Base-by-base conservation (phyloP, 2,888 invertebrate genomes). In the Heliothis peltigera region DNA sequence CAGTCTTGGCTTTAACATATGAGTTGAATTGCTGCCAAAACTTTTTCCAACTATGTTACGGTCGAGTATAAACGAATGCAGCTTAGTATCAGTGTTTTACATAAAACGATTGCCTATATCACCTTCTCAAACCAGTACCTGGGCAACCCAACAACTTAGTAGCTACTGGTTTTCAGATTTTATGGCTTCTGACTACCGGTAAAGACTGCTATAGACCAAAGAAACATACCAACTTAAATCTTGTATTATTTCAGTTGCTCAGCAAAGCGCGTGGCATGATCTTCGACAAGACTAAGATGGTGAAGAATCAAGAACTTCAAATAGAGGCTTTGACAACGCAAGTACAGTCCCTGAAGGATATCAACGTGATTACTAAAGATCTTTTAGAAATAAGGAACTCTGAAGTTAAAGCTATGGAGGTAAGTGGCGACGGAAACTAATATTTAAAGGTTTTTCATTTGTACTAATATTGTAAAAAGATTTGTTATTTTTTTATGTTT, bases 351-450 rank as follows among this genome's bases (percentile, higher is more conserved):
- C 92, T 98, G 35, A 98, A 97, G 86, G 98, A 98, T 84, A 98
- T 98, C 48, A 96, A 97, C n/a, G 91, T 95, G 10, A 97, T 98
- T 65, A 98, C 98, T 2, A 98, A 97, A 87, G 97, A 98, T 79
- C 92, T 98, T 83, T 89, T 98, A 21, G 97, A 97, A 82, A 97
- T 98, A 51, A 96, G 98, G 72, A 98, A 97, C 83, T 95, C 97
- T 60, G 98, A 98, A 92, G 96, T 97, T 18, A 96, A 97, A 63
- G 97, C 98, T 87, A 95, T 98, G 86, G 96, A 97, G 91, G 96
- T 96, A 72, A 83, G 80, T 55, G 21, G 12, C 4, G 32, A 51
- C 7, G 39, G n/a, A 32, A 32, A 10, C 32, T 32, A 10, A n/a
- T n/a, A n/a, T n/a, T n/a, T n/a, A n/a, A n/a, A n/a, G n/a, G n/a